phyloP scores from a whole-genome alignment of 2,797 vertebrate genomes.

The Liasis olivaceus region DNA sequence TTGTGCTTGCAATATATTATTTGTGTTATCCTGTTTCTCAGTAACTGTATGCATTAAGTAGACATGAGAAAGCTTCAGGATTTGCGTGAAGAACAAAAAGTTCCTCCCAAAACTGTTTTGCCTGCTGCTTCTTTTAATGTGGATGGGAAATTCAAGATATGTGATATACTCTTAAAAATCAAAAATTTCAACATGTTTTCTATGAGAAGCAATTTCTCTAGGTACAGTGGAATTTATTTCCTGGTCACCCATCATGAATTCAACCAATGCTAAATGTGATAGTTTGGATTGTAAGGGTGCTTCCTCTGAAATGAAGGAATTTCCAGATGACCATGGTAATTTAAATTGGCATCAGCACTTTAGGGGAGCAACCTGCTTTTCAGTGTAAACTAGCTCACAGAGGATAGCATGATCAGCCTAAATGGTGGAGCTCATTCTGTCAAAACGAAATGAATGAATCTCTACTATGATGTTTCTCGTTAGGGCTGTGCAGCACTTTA shows the following conservation, averaged over 20 bases:
- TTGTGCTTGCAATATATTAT: constrained; percentile 24
- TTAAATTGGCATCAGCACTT: background rate
- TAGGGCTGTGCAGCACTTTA: background rate
- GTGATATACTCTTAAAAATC: background rate
- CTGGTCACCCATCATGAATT: background rate
- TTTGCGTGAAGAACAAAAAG: constrained; percentile 16
- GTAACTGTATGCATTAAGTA: background rate
- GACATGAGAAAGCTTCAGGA: background rate
- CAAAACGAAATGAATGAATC: background rate
- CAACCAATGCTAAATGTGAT: background rate
- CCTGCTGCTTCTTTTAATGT: background rate
- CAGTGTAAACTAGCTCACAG: background rate
- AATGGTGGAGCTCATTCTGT: background rate
- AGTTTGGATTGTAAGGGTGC: background rate
- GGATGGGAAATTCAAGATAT: constrained; percentile 3
- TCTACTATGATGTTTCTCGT: background rate
- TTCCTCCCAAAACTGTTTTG: constrained; percentile 8
- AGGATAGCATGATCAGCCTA: background rate
- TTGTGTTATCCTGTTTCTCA: rapidly evolving
- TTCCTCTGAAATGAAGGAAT: background rate
- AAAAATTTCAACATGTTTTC: background rate
- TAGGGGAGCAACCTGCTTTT: background rate
- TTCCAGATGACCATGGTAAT: background rate
- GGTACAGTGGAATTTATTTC: background rate
- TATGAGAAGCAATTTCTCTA: background rate